Conservation (phyloP, 1,140 invertebrate genomes). For the Nixonia krombeini region DNA sequence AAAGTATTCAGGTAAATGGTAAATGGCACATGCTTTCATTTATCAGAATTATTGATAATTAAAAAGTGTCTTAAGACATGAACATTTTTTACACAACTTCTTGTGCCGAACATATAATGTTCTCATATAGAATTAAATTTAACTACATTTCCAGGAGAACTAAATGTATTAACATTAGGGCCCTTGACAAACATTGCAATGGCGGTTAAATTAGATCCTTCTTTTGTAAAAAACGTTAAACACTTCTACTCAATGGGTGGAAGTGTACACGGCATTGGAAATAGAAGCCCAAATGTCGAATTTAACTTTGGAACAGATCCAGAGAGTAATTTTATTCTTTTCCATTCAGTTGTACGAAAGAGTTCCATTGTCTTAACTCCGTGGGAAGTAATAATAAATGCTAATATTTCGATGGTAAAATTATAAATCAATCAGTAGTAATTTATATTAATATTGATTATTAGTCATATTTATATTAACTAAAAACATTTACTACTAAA, state of each 20-base stretch:
- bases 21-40: too few species aligned
- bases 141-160: conserved; percentile 57
- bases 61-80: too few species aligned
- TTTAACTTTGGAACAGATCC: conserved; percentile 80
- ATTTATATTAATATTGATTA: too few species aligned
- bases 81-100: too few species aligned
- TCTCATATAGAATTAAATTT: too few species aligned
- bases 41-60: too few species aligned
- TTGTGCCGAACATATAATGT: too few species aligned
- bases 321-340: conserved; percentile 75
- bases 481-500: too few species aligned
- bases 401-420: conserved; percentile 56
- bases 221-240: conserved; percentile 71
- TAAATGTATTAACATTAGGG: conserved; percentile 73
- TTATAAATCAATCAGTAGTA: too few species aligned
- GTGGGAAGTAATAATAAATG: conserved; percentile 65
- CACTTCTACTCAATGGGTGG: conserved; percentile 76
- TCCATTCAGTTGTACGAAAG: conserved; percentile 62
- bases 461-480: too few species aligned
- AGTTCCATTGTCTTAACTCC: conserved; percentile 61
- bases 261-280: conserved; percentile 72
- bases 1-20: too few species aligned
- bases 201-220: conserved; percentile 73
- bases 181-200: conserved; percentile 77
- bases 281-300: conserved; percentile 72